Base-by-base conservation (phyloP, 2,888 invertebrate species). In the Drosophila maculinotata region DNA sequence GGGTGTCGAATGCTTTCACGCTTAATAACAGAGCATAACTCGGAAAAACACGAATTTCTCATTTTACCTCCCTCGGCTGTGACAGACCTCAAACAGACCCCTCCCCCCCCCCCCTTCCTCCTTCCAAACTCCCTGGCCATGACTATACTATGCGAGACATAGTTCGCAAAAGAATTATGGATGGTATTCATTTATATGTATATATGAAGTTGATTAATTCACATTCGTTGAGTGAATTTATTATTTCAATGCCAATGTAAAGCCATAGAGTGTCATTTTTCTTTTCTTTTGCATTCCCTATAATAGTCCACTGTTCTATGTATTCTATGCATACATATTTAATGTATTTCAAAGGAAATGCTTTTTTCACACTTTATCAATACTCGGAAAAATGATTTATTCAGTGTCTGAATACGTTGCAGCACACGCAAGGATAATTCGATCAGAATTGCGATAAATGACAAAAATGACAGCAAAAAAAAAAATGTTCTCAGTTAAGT, bases 1-100 rank as follows among this genome's bases (percentile, higher is more conserved):
- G 44, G n/a, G 44, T 48, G 53, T 44, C 26, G 49, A 60, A 23
- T 28, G 26, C 12, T 17, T 39, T 14, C 48, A 23, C n/a, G 17
- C 10, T n/a, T 41, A 59, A 44, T 35, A 31, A 25, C 25, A 39
- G 35, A 35, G 28, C 36, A 35, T 26, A 54, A 33, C 28, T 33
- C 33, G 56, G 48, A 39, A 54, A 48, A 68, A 68, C 58, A 74
- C 39, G 45, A 70, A 63, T 59, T 59, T 62, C 49, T 38, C 74
- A 66, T 70, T 73, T 56, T 26, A 9, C 31, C 17, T 10, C 23
- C 14, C 36, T 6, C n/a, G n/a, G n/a, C n/a, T n/a, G n/a, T n/a
- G n/a, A n/a, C n/a, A n/a, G n/a, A n/a, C n/a, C n/a, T n/a, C n/a
- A n/a, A n/a, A n/a, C n/a, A n/a, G n/a, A n/a, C n/a, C n/a, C n/a